Evolutionary conservation across 53 echinoderm and acorn worm genomes (phyloP).

Genomic region (Astropecten irregularis): DNA sequence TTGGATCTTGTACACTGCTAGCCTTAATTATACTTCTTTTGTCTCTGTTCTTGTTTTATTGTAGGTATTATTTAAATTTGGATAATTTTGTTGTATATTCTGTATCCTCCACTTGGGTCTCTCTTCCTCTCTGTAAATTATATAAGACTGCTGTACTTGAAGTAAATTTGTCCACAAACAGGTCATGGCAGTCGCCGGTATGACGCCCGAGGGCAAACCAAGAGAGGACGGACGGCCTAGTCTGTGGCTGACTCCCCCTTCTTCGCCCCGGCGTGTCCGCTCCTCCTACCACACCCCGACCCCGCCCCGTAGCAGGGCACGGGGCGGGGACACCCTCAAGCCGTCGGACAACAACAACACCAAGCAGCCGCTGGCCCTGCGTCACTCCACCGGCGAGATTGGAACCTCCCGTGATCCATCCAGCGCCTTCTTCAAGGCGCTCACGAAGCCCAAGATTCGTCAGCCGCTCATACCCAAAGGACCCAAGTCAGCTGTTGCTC

Average conservation of each 20-base stretch:
- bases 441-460: slow-evolving; percentile 74
- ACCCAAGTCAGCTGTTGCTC: slow-evolving; percentile 17
- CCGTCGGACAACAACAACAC: slow-evolving; percentile 64
- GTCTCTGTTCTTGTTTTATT: too few species aligned
- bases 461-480: slow-evolving; percentile 61
- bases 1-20: too few species aligned
- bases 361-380: slow-evolving; percentile 77
- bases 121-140: too few species aligned
- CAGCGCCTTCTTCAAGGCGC: slow-evolving; percentile 88
- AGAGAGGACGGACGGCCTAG: slow-evolving; percentile 65
- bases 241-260: slow-evolving; percentile 94
- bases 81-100: too few species aligned
- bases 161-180: slow-evolving; percentile 41
- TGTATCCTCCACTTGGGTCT: too few species aligned
- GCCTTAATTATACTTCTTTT: too few species aligned
- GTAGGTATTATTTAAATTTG: too few species aligned
- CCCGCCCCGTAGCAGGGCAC: slow-evolving; percentile 66
- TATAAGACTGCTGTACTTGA: slow-evolving; percentile 22
- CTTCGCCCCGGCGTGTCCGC: slow-evolving; percentile 84
- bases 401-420: slow-evolving; percentile 91
- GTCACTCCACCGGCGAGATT: slow-evolving; percentile 93
- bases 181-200: slow-evolving; percentile 99
- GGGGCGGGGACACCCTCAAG: slow-evolving; percentile 45
- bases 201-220: slow-evolving; percentile 86
- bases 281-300: slow-evolving; percentile 93